Base-by-base conservation (phyloP, 1,140 invertebrate genomes). In the Stegodyphus dumicola region DNA sequence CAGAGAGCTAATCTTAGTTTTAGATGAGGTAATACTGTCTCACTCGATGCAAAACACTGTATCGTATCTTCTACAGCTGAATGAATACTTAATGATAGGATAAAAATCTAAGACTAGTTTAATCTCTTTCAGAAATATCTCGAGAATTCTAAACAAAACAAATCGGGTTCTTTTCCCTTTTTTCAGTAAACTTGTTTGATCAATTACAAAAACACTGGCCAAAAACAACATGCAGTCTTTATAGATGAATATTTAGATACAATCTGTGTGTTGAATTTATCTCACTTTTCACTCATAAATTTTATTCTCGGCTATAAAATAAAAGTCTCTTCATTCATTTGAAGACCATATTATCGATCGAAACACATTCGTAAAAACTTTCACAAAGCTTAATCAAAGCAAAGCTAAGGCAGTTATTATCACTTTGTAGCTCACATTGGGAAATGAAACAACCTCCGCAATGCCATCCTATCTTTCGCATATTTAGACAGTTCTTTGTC, bases 401-500 rank as follows among this genome's bases (percentile, higher is more conserved):
- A 79, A 70, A 48, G 6, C 75, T 49, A n/a, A 66, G 18, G 33
- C 77, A 18, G 11, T 67, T 78, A 79, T 79, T 79, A 79, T 70
- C 66, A 79, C 66, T 79, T 79, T 79, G 66, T 79, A 56, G 6
- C 77, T 48, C 7, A 54, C 64, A 54, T 78, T 67, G 17, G 65
- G n/a, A 52, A 15, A 49, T 17, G n/a, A 70, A 49, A 52, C 66
- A 17, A 56, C 54, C 54, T 71, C 48, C 54, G 69, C 54, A 71
- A 18, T 71, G 73, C 73, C 17, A 54, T 77, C 48, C 77, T 65
- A 78, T n/a, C 64, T 48, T 81, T 69, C 56, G 69, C 78, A 81
- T 64, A 73, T 81, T 81, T 81, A 49, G 54, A 81, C 60, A 73
- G 52, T 81, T 73, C 78, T 81, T 73, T 81, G 78, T 81, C 78